Percentiles rank a stretch among this genome's conserved stretches.
These are phyloP conservation scores for Eupithecia abbreviata DNA, from an alignment of 2,888 invertebrate genomes.

Conservation along the genomic window DNA sequence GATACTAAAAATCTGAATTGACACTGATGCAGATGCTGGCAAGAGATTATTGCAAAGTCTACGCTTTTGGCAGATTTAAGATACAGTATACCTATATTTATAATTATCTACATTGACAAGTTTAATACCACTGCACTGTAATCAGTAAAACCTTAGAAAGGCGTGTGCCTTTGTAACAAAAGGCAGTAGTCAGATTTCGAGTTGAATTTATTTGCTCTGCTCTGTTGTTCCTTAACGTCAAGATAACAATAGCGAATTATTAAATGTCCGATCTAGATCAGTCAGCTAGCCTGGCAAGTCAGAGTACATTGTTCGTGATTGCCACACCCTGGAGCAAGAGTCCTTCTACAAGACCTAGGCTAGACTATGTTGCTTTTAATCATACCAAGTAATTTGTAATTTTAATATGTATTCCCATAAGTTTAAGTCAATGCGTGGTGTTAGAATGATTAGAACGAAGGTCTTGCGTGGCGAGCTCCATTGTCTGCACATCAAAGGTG, in stretches of 20 bases:
- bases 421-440: conserved; percentile 61
- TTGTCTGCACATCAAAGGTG: conserved; percentile 61
- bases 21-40: too few species aligned
- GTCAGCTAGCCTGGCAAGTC: conserved; percentile 47
- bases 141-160: conserved; percentile 26
- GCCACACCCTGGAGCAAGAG: conserved; percentile 72
- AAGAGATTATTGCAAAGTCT: neutral
- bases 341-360: conserved; percentile 60
- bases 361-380: conserved; percentile 62
- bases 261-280: conserved; percentile 62
- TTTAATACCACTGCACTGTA: neutral
- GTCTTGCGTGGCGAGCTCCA: conserved; percentile 63
- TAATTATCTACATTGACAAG: neutral
- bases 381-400: conserved; percentile 69
- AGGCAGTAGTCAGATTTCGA: conserved; percentile 47
- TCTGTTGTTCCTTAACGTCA: conserved; percentile 54
- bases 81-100: neutral
- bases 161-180: conserved; percentile 36
- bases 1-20: neutral
- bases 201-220: conserved; percentile 51
- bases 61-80: neutral
- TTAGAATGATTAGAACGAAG: conserved; percentile 60
- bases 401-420: conserved; percentile 70
- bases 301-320: conserved; percentile 67
- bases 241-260: conserved; percentile 64